phyloP scores from a whole-genome alignment of 2,888 invertebrate genomes.

The Drosophila ustulata region DNA sequence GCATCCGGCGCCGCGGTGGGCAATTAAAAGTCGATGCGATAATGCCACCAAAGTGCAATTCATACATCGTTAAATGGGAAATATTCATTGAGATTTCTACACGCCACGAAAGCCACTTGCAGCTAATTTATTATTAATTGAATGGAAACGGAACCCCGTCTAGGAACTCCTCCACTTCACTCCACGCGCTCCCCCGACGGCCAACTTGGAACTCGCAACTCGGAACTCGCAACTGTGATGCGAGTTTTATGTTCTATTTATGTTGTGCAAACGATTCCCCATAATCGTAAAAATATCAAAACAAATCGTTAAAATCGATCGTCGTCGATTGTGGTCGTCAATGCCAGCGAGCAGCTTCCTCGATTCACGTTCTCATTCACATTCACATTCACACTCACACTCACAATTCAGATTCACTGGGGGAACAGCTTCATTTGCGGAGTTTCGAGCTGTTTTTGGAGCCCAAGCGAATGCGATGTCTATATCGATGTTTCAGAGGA shows the following conservation, averaged over 20 bases:
- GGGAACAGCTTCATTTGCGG: conserved; percentile 61
- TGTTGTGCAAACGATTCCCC: conserved; percentile 85
- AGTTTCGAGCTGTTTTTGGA: conserved; percentile 30
- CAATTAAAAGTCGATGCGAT: conserved; percentile 60
- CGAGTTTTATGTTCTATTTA: conserved; percentile 85
- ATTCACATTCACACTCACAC: conserved; percentile 32
- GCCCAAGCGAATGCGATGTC: conserved; percentile 22
- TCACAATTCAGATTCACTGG: conserved; percentile 45
- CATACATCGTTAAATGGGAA: conserved; percentile 61
- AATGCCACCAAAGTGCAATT: conserved; percentile 50
- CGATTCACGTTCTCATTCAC: conserved; percentile 21
- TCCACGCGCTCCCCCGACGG: conserved; percentile 2
- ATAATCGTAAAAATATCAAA: conserved; percentile 86
- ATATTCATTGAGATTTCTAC: conserved; percentile 76
- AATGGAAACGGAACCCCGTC: conserved; percentile 55
- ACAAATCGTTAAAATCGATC: conserved; percentile 86
- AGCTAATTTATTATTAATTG: conserved; percentile 79
- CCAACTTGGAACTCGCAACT: conserved; percentile 1
- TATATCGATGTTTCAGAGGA: conserved; percentile 37
- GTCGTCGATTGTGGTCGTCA: conserved; percentile 64
- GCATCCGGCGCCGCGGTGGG: conserved; percentile 44
- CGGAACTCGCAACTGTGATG: conserved; percentile 33
- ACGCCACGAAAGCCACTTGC: conserved; percentile 47
- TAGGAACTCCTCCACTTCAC: conserved; percentile 2
- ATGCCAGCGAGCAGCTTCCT: conserved; percentile 33